Percentiles rank a stretch among this genome's conserved stretches.
These are phyloP conservation scores for Pontoporia blainvillei DNA, from an alignment of 2,113 vertebrate species.

Conservation along the genomic window DNA sequence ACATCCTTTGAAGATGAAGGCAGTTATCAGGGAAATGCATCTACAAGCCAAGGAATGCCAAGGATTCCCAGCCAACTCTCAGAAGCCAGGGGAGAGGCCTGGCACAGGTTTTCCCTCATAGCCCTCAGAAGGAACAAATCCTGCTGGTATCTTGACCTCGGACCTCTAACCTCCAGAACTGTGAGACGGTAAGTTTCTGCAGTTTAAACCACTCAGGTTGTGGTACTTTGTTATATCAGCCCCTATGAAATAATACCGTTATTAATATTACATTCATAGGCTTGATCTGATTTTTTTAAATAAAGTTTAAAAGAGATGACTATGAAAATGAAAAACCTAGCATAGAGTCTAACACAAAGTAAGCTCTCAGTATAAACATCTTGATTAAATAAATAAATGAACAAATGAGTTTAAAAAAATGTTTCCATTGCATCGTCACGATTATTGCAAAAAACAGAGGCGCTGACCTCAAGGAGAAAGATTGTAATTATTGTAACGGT, in stretches of 20 bases:
- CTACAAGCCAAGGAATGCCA: not conserved
- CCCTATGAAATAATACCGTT: not conserved
- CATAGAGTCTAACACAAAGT: not conserved
- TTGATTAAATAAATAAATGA: not conserved
- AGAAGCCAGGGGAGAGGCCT: not conserved
- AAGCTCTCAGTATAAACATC: not conserved
- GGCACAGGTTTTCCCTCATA: not conserved
- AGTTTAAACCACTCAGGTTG: not conserved
- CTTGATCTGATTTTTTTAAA: not conserved
- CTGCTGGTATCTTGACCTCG: no score
- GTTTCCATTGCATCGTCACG: not conserved
- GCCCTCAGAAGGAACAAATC: not conserved
- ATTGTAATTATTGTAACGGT: not conserved
- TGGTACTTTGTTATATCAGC: not conserved
- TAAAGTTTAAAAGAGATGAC: not conserved
- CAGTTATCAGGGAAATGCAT: not conserved
- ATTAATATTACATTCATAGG: not conserved
- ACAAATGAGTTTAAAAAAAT: not conserved
- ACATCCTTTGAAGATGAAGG: not conserved
- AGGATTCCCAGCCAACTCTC: not conserved
- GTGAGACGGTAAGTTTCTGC: not conserved
- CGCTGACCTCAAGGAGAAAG: not conserved
- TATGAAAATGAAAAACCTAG: not conserved
- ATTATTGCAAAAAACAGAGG: not conserved
- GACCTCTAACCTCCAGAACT: not conserved